Base-by-base conservation (phyloP, 2,797 vertebrate species). In the Oreonectes daqikongensis region DNA sequence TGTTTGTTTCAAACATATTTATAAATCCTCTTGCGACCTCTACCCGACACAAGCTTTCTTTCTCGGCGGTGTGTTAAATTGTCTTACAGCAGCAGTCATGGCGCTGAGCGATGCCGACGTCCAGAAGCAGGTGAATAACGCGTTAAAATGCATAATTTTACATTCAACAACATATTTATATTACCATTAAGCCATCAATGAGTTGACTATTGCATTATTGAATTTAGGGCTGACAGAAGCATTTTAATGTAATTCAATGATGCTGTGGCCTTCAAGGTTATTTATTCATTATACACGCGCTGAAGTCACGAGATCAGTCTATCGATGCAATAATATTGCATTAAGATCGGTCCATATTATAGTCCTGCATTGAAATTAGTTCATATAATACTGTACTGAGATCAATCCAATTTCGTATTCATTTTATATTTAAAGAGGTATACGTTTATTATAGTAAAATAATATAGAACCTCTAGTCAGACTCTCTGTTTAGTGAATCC, bases 81-180 rank as follows among this genome's bases (percentile, higher is more conserved):
- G 12, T 46, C 38, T 85, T 67, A 68, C 17, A 66, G 61, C 38
- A 79, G 82, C 86, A 83, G 85, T 85, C 88, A 98, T 98, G 97
- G 97, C 97, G 85, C 95, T 98, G 79, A 99, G 97, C 92, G 97
- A 99, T 90, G 96, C 96, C 60, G 97, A 99, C 78, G 97, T 98
- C 46, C 97, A 99, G 87, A 98, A 98, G 88, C 97, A 99, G 97
- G 97, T 98, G 90, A 89, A 24, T 50, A 57, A 68, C 17, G 1
- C 64, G 18, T 65, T 46, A 20, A 28, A 69, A 50, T 48, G 48
- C 50, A 46, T 44, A 0, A 76, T 83, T 83, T 85, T 66, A 78
- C 82, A 35, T 75, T 59, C 18, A 72, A 14, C 42, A 17, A 2
- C 15, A 20, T 17, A 48, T 20, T 26, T 5, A 18, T 26, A 55